Evolutionary conservation across 2,113 vertebrate species (phyloP).

Genomic region (Spea multiplicata): DNA sequence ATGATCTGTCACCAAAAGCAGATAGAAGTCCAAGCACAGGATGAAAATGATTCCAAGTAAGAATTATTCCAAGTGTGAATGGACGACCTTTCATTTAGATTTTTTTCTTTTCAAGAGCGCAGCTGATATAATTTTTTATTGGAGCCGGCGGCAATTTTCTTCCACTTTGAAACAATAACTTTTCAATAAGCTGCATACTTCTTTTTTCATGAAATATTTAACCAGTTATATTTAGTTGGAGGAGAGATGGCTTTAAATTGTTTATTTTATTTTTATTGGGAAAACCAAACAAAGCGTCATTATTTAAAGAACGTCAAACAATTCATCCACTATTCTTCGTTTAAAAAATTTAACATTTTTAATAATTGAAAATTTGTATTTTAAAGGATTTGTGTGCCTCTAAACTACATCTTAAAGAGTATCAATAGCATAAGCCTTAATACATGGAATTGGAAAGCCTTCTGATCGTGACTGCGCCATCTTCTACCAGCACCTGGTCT

Average conservation of each 20-base stretch:
- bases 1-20: too few species aligned
- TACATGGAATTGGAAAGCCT: too few species aligned
- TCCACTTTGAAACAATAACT: slow-evolving; percentile 2
- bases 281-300: not conserved
- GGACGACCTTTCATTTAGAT: too few species aligned
- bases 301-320: not conserved
- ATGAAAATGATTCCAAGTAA: too few species aligned
- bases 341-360: not conserved
- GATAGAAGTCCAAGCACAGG: too few species aligned
- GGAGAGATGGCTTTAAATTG: not conserved
- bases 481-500: too few species aligned
- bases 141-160: not conserved
- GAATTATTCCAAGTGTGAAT: too few species aligned
- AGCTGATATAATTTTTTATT: too few species aligned
- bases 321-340: not conserved
- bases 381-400: not conserved
- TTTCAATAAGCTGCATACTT: slow-evolving; percentile 9
- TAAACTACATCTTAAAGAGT: not conserved
- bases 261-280: not conserved
- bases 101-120: too few species aligned
- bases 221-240: not conserved
- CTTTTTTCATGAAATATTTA: not conserved
- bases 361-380: not conserved
- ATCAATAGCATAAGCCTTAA: not conserved
- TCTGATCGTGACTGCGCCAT: too few species aligned